phyloP scores from a whole-genome alignment of 53 echinoderm and acorn worm species.

The Echinarachnius parma region DNA sequence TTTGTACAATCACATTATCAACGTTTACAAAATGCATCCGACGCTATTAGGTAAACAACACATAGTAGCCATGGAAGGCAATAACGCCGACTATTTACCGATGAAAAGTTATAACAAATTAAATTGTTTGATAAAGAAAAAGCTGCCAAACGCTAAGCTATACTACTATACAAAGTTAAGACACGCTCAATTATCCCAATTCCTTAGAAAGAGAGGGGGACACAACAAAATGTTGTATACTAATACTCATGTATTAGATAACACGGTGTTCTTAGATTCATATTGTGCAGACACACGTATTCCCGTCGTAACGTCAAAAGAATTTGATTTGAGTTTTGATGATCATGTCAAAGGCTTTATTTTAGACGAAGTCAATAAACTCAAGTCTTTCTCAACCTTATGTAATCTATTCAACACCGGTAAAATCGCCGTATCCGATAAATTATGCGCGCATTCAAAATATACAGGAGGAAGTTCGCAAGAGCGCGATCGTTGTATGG shows the following conservation, averaged over 20 bases:
- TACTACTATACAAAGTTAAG: not conserved
- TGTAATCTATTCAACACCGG: not conserved
- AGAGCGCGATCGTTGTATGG: too few species aligned
- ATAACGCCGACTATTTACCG: not conserved
- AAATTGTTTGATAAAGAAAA: not conserved
- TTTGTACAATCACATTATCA: not conserved
- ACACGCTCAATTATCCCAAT: not conserved
- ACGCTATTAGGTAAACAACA: not conserved
- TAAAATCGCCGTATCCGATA: not conserved
- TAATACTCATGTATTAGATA: too few species aligned
- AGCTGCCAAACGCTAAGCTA: not conserved
- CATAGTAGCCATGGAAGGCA: constrained; percentile 6
- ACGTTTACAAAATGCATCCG: constrained; percentile 8
- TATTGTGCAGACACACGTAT: too few species aligned
- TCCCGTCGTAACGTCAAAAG: not conserved
- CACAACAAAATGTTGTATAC: too few species aligned
- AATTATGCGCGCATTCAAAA: too few species aligned
- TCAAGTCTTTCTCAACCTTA: not conserved
- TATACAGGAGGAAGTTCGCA: too few species aligned
- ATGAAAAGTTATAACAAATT: not conserved
- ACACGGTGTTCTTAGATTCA: too few species aligned
- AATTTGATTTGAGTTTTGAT: too few species aligned
- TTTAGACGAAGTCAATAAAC: not conserved
- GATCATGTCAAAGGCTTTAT: constrained; percentile 8
- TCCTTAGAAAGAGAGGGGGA: too few species aligned